Base-by-base conservation (phyloP, 2,797 vertebrate genomes). In the Amniataba percoides region DNA sequence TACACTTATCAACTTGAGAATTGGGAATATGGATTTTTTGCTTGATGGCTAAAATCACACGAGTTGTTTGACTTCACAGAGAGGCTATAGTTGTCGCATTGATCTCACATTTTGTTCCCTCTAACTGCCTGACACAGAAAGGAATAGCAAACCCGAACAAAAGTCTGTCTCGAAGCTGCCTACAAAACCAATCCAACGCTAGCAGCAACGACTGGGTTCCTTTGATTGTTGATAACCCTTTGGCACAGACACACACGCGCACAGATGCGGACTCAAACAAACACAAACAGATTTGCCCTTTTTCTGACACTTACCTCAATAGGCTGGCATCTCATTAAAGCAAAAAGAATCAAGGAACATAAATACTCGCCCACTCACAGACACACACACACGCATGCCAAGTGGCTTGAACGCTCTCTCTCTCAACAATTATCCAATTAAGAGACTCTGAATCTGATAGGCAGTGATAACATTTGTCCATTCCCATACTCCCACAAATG, bases 1-100 rank as follows among this genome's bases (percentile, higher is more conserved):
- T 84, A 87, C 74, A 87, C 81, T 85, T 85, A 77, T 87, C 85
- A 90, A 82, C 77, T 73, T 67, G 65, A 88, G 63, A 80, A 76
- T 59, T 71, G 57, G 36, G 39, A 69, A 59, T 80, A 91, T 91
- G 58, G 90, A 90, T 92, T 91, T 88, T 79, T 78, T 71, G 6
- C 23, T 78, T 84, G 84, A 88, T 79, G 67, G 64, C 59, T 75
- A 51, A 74, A 76, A 87, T 77, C 56, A 53, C 69, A 71, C 69
- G 31, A 36, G 77, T 66, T 82, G 80, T 88, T 88, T 78, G 87
- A 86, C 61, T 62, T 61, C 77, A 79, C 70, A 86, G 56, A 84
- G 81, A 73, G 61, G 39, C 63, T 62, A 27, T 19, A 72, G 75
- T 68, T 68, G 60, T 43, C 71, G 48, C 77, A 93, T 83, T 89